phyloP scores from a whole-genome alignment of 2,797 vertebrate genomes.

The Chelon labrosus region DNA sequence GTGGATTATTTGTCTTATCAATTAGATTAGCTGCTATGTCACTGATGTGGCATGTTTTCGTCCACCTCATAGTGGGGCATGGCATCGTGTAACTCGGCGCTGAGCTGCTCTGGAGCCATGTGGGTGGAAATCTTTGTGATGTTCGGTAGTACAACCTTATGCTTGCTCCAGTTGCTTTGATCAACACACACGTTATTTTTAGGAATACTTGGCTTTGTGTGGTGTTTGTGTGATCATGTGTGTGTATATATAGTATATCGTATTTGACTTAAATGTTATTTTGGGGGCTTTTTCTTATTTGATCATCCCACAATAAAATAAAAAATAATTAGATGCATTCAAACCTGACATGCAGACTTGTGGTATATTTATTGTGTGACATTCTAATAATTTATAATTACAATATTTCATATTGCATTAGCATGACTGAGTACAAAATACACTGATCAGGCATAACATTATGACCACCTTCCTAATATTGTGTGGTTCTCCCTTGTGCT shows the following conservation, averaged over 20 bases:
- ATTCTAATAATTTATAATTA: not conserved
- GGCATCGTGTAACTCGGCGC: conserved; percentile 34
- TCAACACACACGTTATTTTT: conserved; percentile 60
- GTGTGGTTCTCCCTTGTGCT: too few species aligned
- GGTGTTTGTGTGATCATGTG: conserved; percentile 11
- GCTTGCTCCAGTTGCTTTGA: conserved; percentile 67
- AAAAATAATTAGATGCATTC: not conserved
- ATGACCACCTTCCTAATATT: too few species aligned
- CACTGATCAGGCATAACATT: not conserved
- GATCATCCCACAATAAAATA: too few species aligned
- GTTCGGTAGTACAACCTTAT: conserved; percentile 44
- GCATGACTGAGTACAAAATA: not conserved
- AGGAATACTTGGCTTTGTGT: conserved; percentile 30
- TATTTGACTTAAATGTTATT: too few species aligned
- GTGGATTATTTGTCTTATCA: conserved; percentile 71
- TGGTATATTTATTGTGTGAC: not conserved
- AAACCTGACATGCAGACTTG: not conserved
- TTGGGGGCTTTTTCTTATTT: too few species aligned
- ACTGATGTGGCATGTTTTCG: conserved; percentile 47
- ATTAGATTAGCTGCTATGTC: conserved; percentile 74
- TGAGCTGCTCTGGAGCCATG: conserved; percentile 14
- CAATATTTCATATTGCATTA: not conserved
- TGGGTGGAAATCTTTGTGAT: conserved; percentile 35
- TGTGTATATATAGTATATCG: not conserved
- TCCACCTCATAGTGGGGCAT: conserved; percentile 29